phyloP scores from a whole-genome alignment of 2,797 vertebrate genomes.

The Hoplostethus atlanticus region DNA sequence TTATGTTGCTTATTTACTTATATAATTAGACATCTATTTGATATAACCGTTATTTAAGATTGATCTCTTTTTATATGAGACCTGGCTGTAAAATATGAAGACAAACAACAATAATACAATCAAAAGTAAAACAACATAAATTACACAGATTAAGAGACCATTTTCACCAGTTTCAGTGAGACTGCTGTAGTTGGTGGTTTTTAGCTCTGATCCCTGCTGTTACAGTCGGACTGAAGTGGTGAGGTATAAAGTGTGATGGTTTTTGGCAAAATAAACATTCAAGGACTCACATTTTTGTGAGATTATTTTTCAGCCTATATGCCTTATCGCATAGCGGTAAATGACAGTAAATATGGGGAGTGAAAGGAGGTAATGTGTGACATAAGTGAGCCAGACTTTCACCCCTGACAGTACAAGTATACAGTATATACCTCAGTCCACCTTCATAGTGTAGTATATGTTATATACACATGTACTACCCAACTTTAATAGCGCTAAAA shows the following conservation, averaged over 20 bases:
- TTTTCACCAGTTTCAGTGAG: background rate
- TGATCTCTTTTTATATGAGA: background rate
- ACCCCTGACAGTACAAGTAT: background rate
- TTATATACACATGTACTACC: background rate
- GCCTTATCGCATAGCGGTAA: background rate
- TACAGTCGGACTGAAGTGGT: background rate
- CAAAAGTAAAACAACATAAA: background rate
- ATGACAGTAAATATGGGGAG: background rate
- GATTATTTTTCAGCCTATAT: background rate
- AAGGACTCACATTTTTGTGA: background rate
- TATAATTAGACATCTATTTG: too few relatives aligned
- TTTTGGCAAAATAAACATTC: background rate
- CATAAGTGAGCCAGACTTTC: too few relatives aligned
- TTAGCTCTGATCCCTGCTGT: background rate
- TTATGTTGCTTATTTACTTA: too few relatives aligned
- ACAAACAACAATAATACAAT: too few relatives aligned
- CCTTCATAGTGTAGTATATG: too few relatives aligned
- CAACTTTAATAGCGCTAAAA: background rate
- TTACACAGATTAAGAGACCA: background rate
- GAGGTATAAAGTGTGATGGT: background rate
- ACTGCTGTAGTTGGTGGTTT: constrained; percentile 7
- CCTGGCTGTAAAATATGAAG: too few relatives aligned
- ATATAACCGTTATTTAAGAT: background rate
- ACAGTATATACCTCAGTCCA: too few relatives aligned
- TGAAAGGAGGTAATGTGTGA: background rate